Evolutionary conservation across 92 coral and sea anemone species (phyloP), one percentile per base, ranked within the genome.

Genomic region (Ricordea florida): DNA sequence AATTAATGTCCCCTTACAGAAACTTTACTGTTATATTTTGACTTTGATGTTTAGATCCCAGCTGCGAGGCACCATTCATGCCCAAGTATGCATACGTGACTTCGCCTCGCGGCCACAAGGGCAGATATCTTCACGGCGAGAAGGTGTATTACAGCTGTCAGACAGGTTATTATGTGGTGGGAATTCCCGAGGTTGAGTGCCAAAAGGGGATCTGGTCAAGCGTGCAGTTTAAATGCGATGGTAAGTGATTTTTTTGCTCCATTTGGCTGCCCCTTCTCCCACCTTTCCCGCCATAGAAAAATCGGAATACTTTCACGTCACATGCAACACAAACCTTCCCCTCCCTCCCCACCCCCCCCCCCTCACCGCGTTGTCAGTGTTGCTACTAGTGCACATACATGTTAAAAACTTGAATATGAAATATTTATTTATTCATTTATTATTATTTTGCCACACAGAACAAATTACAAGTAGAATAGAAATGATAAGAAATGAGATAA

Each of bases 71-170:
- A 1, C 97, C 97, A 2, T 36, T 11, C 16, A 48, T 79, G 4
- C 97, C 97, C 2, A 62, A 34, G 52, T 57, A 72, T 24, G 89
- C 97, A 20, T 91, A 87, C 79, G 71, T 87, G 56, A 75, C 90
- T 0, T 67, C 44, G 18, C 84, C 84, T 2, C 77, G 92, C n/a
- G 80, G 80, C 16, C 23, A 57, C 27, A 85, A 63, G 42, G 85
- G 85, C 48, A 86, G 79, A 58, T 85, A 91, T 52, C 63, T 87
- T 0, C 59, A 69, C 41, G 89, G 89, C 20, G 97, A 91, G 22
- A 75, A 66, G 14, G 90, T 83, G 7, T 87, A 65, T 61, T 91
- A 69, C 72, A 80, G 87, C 24, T 91, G 97, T 37, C 52, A 62
- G 16, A 59, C 58, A 18, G 97, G 97, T 5, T 91, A 87, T 66